Conservation (phyloP, 1,140 invertebrate species). For the Zaprionus ghesquierei region DNA sequence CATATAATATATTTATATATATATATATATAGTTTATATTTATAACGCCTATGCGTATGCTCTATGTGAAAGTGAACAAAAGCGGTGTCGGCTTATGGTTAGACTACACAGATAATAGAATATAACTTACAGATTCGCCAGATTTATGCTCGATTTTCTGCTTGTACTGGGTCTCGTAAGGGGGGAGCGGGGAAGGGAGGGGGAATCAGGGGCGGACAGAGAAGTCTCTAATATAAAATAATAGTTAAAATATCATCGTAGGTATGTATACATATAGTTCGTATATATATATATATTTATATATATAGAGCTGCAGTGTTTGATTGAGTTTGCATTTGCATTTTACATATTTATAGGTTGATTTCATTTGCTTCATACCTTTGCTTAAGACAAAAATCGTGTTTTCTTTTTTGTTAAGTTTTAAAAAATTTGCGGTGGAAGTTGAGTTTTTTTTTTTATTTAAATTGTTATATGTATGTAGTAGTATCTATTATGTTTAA, state of each 20-base stretch:
- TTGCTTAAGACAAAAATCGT: constrained; percentile 79
- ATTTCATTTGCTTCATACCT: constrained; percentile 42
- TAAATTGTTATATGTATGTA: constrained; percentile 65
- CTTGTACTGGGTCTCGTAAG: constrained; percentile 47
- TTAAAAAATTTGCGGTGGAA: constrained; percentile 78
- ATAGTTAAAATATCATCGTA: constrained; percentile 38
- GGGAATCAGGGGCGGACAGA: constrained; percentile 1
- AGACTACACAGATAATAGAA: constrained; percentile 65
- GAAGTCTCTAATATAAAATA: constrained; percentile 21
- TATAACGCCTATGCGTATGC: constrained; percentile 70
- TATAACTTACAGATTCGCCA: constrained; percentile 37
- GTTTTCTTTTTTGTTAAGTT: constrained; percentile 49
- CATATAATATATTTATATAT: constrained; percentile 57
- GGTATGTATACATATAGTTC: constrained; percentile 52
- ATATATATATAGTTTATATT: constrained; percentile 67
- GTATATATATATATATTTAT: constrained; percentile 54
- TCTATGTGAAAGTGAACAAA: constrained; percentile 77
- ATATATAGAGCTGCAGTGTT: constrained; percentile 56
- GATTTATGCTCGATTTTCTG: constrained; percentile 31
- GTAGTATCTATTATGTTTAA: constrained; percentile 64
- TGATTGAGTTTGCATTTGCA: constrained; percentile 75
- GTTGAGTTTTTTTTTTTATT: constrained; percentile 79
- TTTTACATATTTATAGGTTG: constrained; percentile 65
- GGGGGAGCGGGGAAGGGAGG: not conserved
- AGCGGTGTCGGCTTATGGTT: constrained; percentile 70